Base-by-base conservation (phyloP, 1,140 invertebrate species). In the Sminthurinus signatus region DNA sequence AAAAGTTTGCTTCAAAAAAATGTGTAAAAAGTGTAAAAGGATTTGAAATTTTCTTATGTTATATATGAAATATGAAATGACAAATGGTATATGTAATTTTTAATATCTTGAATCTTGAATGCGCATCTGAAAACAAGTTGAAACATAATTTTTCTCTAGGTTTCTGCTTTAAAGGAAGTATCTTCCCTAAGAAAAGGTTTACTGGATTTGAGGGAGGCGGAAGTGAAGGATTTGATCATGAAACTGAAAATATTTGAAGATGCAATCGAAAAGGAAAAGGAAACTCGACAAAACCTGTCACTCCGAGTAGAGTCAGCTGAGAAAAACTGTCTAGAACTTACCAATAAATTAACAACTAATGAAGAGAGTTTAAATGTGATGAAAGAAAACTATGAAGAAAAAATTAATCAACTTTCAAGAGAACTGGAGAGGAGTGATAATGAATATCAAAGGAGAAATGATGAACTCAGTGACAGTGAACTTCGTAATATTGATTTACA, bases 371-470 rank as follows among this genome's bases (percentile, higher is more conserved):
- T 65, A 1, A 46, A 29, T 42, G 56, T 32, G 52, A 44, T 48
- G 5, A 66, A 61, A 25, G 23, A 12, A 2, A 56, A 50, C 31
- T 62, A 66, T 50, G 64, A 66, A 28, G 57, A 44, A 4, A 60
- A 44, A 23, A 48, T 65, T 8, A 23, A 29, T 28, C 58, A 46
- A 19, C 29, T 65, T 1, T 19, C 39, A 8, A 14, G 28, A 8
- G 57, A 65, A 10, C 29, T 65, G n/a, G 56, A 65, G 21, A 65
- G 25, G 21, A 25, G 46, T 14, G 19, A 23, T 5, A 83, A 86
- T 65, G 91, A 76, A 80, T 96, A 69, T 92, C 93, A 12, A 17
- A 31, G 51, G 27, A 36, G 44, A 5, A 50, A 4, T 5, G 59
- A 61, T 61, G 48, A 48, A 17, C 17, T 65, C 89, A 93, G 21